A percentile compares a stretch with the other conserved stretches of the same genome.
Conservation (phyloP, 2,888 invertebrate species). For the Xanthostigma xanthostigma region DNA sequence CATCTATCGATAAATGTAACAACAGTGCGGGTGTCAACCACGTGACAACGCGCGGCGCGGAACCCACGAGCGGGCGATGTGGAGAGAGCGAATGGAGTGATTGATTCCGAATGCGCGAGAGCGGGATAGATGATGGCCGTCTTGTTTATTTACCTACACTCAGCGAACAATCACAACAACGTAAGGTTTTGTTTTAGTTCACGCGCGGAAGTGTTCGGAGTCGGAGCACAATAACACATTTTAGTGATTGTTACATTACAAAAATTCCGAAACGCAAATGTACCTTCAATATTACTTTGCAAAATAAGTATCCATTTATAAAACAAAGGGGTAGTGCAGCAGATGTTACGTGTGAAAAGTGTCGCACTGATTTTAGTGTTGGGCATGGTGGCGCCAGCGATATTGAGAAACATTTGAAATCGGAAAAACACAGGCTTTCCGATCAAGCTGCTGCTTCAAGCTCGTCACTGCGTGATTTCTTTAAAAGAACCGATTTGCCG, state of each 20-base stretch:
- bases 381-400: conserved; percentile 11
- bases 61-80: too few relatives aligned
- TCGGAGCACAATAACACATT: too few relatives aligned
- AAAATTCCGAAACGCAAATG: conserved; percentile 16
- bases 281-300: conserved; percentile 15
- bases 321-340: conserved; percentile 12
- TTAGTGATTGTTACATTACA: not conserved
- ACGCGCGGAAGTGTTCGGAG: too few relatives aligned
- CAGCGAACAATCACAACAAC: too few relatives aligned
- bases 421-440: conserved; percentile 12
- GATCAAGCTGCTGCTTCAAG: conserved; percentile 9
- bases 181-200: not conserved
- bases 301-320: conserved; percentile 17
- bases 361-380: conserved; percentile 8
- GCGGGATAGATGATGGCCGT: too few relatives aligned
- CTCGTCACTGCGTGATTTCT: conserved; percentile 9
- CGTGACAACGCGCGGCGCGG: not conserved
- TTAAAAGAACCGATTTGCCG: conserved; percentile 10
- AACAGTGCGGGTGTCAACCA: too few relatives aligned
- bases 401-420: conserved; percentile 14
- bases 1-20: too few relatives aligned
- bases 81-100: too few relatives aligned
- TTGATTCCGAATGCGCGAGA: too few relatives aligned
- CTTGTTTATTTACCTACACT: too few relatives aligned
- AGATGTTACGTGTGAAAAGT: conserved; percentile 10